Base-by-base conservation (phyloP, 1,140 invertebrate species). In the Drosophila seguyi region DNA sequence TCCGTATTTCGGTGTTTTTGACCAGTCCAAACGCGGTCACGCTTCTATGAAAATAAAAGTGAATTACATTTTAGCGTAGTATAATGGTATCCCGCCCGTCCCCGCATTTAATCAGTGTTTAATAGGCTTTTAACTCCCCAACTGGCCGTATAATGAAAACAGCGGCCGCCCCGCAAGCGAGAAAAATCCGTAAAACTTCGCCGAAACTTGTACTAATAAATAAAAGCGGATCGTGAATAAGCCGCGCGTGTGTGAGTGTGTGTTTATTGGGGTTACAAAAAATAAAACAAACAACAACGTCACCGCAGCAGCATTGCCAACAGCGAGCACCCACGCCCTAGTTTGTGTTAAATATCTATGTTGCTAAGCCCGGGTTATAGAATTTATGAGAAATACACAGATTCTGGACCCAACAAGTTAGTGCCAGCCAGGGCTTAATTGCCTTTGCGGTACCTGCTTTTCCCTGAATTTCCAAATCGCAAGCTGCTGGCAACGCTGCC, bases 201-300 rank as follows among this genome's bases (percentile, higher is more conserved):
- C 20, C 59, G 59, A 69, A 73, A 36, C 41, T 57, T 52, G 36
- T 65, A 65, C 47, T 79, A 41, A 69, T 60, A 50, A 71, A 73
- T 57, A 58, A 13, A 71, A 52, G 65, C 53, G 60, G 47, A 47
- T 55, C 34, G 41, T 47, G 52, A 27, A 36, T 53, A 36, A 25
- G 55, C 47, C 39, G 41, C 56, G 38, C 56, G 20, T 44, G 59
- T 65, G 78, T 50, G 44, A 27, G 45, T 58, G 74, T 77, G 62
- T 60, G 69, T 48, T 22, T 81, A 67, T 71, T 74, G 74, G 75
- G 56, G 69, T 66, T 84, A 83, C 65, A 68, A 72, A 72, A 72
- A 57, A 41, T 75, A 87, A 90, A 87, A 84, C 66, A 80, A 87
- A 87, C 76, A 87, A 87, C 76, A 84, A 88, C 80, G 71, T 77